Evolutionary conservation across 2,888 invertebrate genomes (phyloP).

Genomic region (Drosophila phalerata): DNA sequence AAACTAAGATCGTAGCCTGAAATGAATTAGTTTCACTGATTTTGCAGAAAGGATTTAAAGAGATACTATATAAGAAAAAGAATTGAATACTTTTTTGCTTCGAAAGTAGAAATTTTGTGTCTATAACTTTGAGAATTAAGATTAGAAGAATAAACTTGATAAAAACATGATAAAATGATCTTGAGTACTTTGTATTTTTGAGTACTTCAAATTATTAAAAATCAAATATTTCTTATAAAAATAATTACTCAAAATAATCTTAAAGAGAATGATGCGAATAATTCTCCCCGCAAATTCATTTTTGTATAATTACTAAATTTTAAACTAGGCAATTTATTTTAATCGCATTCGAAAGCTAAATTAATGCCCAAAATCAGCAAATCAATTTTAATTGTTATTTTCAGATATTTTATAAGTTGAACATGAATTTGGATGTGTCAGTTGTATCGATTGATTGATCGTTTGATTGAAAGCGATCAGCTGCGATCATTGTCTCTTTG

Average conservation of each 20-base stretch:
- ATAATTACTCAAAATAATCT: background rate
- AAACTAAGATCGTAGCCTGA: conserved; percentile 21
- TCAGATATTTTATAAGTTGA: conserved; percentile 21
- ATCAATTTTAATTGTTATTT: conserved; percentile 31
- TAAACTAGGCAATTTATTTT: background rate
- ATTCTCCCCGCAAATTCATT: conserved; percentile 21
- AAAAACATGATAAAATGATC: too few species aligned
- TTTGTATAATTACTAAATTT: conserved; percentile 38
- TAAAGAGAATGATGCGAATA: background rate
- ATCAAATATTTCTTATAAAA: background rate
- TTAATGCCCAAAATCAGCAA: conserved; percentile 19
- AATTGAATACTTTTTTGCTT: background rate
- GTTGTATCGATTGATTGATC: conserved; percentile 6
- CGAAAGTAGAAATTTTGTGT: too few species aligned
- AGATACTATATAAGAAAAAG: background rate
- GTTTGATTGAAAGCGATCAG: conserved; percentile 39
- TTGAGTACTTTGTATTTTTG: too few species aligned
- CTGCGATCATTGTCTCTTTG: conserved; percentile 50
- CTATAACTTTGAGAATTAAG: background rate
- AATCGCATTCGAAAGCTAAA: conserved; percentile 21
- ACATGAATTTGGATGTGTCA: conserved; percentile 11
- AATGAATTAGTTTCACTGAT: conserved; percentile 14
- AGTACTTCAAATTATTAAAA: too few species aligned
- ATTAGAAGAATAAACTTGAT: background rate
- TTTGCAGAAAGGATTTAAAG: background rate